Evolutionary conservation across 1,140 invertebrate genomes (phyloP).

Genomic region (Zeugodacus cucurbitae): DNA sequence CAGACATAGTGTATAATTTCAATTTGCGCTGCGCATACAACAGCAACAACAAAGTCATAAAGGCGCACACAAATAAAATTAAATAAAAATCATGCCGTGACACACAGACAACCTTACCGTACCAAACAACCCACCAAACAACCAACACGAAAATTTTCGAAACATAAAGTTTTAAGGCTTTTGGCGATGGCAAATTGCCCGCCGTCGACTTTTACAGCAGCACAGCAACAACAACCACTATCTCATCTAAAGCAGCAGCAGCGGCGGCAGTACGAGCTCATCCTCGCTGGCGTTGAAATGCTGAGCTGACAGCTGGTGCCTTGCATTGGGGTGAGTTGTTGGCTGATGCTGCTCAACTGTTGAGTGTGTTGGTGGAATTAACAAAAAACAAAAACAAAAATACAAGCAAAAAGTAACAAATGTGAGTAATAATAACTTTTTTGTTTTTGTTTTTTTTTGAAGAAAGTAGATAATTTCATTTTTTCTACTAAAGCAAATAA

Average conservation of each 20-base stretch:
- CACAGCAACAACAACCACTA: background rate
- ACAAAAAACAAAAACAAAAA: too few relatives aligned
- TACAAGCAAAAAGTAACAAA: background rate
- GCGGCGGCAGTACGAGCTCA: background rate
- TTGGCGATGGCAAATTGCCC: constrained; percentile 14
- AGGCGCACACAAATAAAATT: background rate
- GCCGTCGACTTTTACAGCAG: background rate
- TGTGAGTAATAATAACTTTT: background rate
- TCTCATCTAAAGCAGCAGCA: background rate
- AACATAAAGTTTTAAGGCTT: constrained; percentile 31
- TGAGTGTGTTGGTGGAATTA: background rate
- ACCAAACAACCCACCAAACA: background rate
- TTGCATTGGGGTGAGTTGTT: background rate
- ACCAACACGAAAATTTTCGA: background rate
- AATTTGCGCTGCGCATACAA: background rate
- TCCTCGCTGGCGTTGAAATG: background rate
- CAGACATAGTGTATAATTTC: constrained; percentile 26
- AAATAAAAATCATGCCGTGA: background rate
- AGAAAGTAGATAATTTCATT: background rate
- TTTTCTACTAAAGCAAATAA: background rate
- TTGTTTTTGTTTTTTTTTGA: background rate
- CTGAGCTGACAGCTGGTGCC: background rate
- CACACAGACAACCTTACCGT: background rate
- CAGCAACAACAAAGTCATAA: background rate
- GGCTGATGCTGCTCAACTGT: background rate